Evolutionary conservation across 2,797 vertebrate species (phyloP).

Genomic region (Pampus argenteus): DNA sequence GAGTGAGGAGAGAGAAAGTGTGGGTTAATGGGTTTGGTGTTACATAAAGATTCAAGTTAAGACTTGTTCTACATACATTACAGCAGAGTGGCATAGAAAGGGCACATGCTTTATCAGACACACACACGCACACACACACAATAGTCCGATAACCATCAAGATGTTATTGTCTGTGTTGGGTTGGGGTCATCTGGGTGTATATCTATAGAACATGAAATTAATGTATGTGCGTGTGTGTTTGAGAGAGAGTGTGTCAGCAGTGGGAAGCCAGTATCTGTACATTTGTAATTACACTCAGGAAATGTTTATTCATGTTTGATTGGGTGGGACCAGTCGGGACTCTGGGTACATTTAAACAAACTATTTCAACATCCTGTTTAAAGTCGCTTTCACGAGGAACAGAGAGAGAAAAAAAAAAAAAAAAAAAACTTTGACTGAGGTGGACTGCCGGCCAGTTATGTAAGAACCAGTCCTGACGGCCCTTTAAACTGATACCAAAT

Average conservation of each 20-base stretch:
- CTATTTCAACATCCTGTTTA: conserved; percentile 92
- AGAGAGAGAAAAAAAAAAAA: conserved; percentile 60
- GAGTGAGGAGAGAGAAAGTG: neutral
- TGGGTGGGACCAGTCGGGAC: conserved; percentile 88
- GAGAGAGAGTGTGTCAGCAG: conserved; percentile 38
- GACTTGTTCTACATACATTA: conserved; percentile 41
- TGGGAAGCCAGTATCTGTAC: conserved; percentile 81
- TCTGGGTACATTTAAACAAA: conserved; percentile 93
- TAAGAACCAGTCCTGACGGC: conserved; percentile 55
- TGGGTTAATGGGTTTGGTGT: conserved; percentile 7
- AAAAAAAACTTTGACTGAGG: conserved; percentile 63
- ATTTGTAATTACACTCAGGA: conserved; percentile 91
- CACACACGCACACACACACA: conserved; percentile 11
- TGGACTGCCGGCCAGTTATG: conserved; percentile 73
- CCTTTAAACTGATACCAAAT: conserved; percentile 28
- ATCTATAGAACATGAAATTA: conserved; percentile 11
- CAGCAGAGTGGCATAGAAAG: conserved; percentile 30
- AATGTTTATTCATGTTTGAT: conserved; percentile 91
- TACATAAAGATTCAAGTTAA: conserved; percentile 52
- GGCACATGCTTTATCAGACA: conserved; percentile 1
- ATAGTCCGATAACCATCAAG: conserved; percentile 41
- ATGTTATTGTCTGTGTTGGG: conserved; percentile 32
- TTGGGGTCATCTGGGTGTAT: conserved; percentile 38
- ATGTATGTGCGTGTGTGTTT: conserved; percentile 9
- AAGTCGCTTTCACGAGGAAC: conserved; percentile 83